A percentile compares a stretch with the other conserved stretches of the same genome.
Evolutionary conservation across 37 sponge, comb jelly and placozoan genomes (phyloP).

Genomic region (Mnemiopsis leidyi): DNA sequence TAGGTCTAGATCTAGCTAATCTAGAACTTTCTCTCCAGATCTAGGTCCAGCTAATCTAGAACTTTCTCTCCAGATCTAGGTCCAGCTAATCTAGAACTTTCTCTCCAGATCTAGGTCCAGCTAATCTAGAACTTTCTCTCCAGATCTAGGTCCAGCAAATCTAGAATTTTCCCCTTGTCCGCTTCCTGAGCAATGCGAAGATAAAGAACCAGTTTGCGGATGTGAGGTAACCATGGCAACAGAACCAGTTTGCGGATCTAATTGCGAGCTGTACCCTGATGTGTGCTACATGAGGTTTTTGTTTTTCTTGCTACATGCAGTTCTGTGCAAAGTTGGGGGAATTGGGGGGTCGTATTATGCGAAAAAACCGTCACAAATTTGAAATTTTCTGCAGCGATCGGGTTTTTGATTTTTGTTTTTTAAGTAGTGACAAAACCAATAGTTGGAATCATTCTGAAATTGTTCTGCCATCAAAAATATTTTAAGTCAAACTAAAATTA

Average conservation of each 20-base stretch:
- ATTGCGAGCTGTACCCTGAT: not conserved
- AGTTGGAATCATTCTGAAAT: too few relatives aligned
- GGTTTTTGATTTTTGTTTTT: too few relatives aligned
- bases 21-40: not conserved
- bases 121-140: not conserved
- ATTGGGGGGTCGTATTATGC: too few relatives aligned
- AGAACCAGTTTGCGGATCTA: conserved; percentile 21
- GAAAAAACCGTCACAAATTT: too few relatives aligned
- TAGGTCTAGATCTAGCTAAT: not conserved
- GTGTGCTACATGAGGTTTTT: conserved; percentile 7
- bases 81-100: not conserved
- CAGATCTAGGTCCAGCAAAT: not conserved
- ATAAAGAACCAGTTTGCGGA: not conserved
- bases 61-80: not conserved
- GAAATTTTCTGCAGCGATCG: too few relatives aligned
- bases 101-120: not conserved
- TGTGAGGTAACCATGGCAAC: too few relatives aligned
- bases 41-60: too few relatives aligned
- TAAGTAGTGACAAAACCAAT: too few relatives aligned
- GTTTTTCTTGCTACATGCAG: too few relatives aligned
- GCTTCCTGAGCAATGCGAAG: not conserved
- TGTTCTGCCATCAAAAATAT: too few relatives aligned
- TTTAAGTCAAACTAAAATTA: too few relatives aligned
- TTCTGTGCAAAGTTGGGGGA: too few relatives aligned
- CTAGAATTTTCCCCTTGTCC: not conserved